Evolutionary conservation across 2,888 invertebrate species (phyloP).

Genomic region (Drosophila lacicola): DNA sequence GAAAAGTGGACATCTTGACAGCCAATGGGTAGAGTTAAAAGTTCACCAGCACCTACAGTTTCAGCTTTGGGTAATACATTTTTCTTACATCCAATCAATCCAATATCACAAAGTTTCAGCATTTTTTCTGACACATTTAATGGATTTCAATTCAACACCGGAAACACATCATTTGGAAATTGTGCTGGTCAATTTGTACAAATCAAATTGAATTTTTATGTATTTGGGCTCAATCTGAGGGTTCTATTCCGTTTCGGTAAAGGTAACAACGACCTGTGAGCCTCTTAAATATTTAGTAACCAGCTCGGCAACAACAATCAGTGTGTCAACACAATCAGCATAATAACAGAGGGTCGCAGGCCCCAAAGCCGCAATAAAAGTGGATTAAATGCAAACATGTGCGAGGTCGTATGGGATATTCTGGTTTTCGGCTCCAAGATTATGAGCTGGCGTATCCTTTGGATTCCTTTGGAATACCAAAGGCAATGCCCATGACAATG

Average conservation of each 20-base stretch:
- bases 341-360: conserved; percentile 55
- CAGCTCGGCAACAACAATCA: conserved; percentile 44
- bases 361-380: conserved; percentile 58
- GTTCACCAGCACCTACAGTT: conserved; percentile 1
- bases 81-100: neutral
- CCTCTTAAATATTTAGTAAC: conserved; percentile 61
- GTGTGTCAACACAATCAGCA: conserved; percentile 74
- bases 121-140: conserved; percentile 2
- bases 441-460: conserved; percentile 26
- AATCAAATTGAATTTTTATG: conserved; percentile 59
- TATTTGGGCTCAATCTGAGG: conserved; percentile 29
- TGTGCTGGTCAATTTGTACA: conserved; percentile 41
- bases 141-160: conserved; percentile 4
- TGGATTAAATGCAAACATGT: conserved; percentile 71
- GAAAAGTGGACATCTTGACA: conserved; percentile 1
- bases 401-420: conserved; percentile 25
- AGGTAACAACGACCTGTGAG: conserved; percentile 28
- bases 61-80: conserved; percentile 13
- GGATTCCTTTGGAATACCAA: conserved; percentile 14
- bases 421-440: conserved; percentile 14
- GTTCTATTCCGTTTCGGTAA: conserved; percentile 8
- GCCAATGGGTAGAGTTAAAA: conserved; percentile 3
- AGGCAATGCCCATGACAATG: conserved; percentile 13
- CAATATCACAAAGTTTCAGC: neutral
- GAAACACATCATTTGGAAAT: conserved; percentile 11